A percentile compares a stretch with the other conserved stretches of the same genome.
These are phyloP conservation scores for Cepphus grylle DNA, from an alignment of 2,113 vertebrate species.

Conservation along the genomic window DNA sequence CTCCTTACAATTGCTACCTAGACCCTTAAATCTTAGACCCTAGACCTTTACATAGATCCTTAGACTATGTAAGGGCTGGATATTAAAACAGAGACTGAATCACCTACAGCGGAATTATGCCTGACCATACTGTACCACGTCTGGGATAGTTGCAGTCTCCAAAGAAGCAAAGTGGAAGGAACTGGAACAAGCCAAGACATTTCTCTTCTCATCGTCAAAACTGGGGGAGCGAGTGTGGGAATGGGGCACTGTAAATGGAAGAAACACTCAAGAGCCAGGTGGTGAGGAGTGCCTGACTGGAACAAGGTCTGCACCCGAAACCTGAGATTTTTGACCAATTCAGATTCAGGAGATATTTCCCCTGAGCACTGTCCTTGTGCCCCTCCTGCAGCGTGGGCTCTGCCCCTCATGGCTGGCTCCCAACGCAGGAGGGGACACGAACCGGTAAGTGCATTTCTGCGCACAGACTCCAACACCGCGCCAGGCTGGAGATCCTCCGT, in stretches of 20 bases:
- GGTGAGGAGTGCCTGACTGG: background rate
- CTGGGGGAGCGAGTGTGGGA: accelerated
- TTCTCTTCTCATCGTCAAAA: background rate
- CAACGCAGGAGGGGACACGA: accelerated
- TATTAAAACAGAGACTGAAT: background rate
- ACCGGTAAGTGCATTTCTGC: background rate
- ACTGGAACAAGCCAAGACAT: background rate
- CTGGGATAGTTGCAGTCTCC: background rate
- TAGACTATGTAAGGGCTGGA: background rate
- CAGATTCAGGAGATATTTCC: background rate
- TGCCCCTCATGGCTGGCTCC: background rate
- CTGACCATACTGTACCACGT: background rate
- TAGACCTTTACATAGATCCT: background rate
- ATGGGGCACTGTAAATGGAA: background rate
- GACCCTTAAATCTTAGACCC: background rate
- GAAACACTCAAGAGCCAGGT: background rate
- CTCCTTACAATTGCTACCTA: background rate
- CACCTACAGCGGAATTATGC: background rate
- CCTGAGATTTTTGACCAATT: background rate
- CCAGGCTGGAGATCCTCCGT: background rate
- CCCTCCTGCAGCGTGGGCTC: background rate
- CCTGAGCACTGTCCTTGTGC: background rate
- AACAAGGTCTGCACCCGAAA: background rate
- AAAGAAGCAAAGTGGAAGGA: background rate
- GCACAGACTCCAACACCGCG: background rate